Base-by-base conservation (phyloP, 2,888 invertebrate species). In the Esperia sulphurella region DNA sequence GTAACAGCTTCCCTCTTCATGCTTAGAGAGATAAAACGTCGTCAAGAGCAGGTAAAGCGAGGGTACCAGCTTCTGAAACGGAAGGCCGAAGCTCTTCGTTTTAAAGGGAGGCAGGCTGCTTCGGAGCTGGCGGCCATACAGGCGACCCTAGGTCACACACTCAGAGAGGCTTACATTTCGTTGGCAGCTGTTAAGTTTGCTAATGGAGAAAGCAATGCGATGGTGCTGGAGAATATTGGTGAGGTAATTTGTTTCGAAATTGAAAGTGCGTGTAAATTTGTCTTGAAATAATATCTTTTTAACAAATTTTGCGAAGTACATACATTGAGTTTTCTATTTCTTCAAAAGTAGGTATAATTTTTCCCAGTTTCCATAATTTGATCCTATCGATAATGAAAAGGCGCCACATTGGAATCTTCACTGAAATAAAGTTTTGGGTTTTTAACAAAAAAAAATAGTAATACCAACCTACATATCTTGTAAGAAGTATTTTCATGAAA, bases 121-220 rank as follows among this genome's bases (percentile, higher is more conserved):
- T 52, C 59, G 0, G 88, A 88, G 31, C 57, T 89, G 39, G 63
- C 80, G 0, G 57, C 75, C 0, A 81, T 84, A 0, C 87, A 88
- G 45, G 81, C 75, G 0, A 60, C 83, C 3, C 54, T 88, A 21
- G 81, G 84, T 0, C 83, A 86, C 41, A 79, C 78, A 0, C 54
- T 89, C 33, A 72, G 68, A 47, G 88, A 89, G 55, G 89, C 89
- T 0, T 90, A 85, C 48, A 88, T 90, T 43, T 79, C 83, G 0
- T 57, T 90, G 3, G 90, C 90, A 0, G 87, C 85, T 13, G 75
- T 89, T 1, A 90, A 88, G 53, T 90, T 89, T 45, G 80, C 83
- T 4, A 89, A 88, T 55, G 89, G 89, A 3, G 87, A 89, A 40
- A 85, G 88, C 3, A 86, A 88, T 64, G 87, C 89, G 3, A 65